Conservation (phyloP, 2,888 invertebrate species). For the Alloscopus bannaensis region DNA sequence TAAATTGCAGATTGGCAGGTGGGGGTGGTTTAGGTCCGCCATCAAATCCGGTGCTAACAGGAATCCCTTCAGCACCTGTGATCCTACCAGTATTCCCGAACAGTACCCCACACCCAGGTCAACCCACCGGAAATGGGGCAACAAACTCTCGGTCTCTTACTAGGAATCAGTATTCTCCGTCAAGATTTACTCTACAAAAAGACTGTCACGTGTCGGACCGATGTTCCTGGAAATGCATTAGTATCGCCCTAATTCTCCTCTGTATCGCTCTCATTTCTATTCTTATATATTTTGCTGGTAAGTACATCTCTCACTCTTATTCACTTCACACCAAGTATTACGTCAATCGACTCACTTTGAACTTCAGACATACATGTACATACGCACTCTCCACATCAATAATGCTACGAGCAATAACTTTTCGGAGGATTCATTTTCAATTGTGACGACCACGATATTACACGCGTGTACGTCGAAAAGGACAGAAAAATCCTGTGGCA, state of each 20-base stretch:
- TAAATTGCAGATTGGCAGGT: slow-evolving; percentile 72
- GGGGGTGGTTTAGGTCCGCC: slow-evolving; percentile 65
- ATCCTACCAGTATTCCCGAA: slow-evolving; percentile 93
- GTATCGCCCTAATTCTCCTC: slow-evolving; percentile 93
- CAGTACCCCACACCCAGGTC: slow-evolving; percentile 79
- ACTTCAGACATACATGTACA: too few relatives aligned
- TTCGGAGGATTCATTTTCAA: too few relatives aligned
- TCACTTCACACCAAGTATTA: too few relatives aligned
- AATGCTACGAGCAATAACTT: too few relatives aligned
- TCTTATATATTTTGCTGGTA: slow-evolving; percentile 96
- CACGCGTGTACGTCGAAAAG: too few relatives aligned
- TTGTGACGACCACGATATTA: too few relatives aligned
- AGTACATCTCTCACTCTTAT: slow-evolving; percentile 75
- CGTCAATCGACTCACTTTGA: too few relatives aligned
- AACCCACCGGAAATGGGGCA: slow-evolving; percentile 81
- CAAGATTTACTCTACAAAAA: slow-evolving; percentile 95
- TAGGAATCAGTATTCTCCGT: slow-evolving; percentile 92
- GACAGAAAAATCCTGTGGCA: too few relatives aligned
- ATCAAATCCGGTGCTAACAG: slow-evolving; percentile 70
- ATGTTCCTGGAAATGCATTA: slow-evolving; percentile 97
- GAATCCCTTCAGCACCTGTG: slow-evolving; percentile 79
- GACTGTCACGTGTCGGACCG: slow-evolving; percentile 87
- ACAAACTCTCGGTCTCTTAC: slow-evolving; percentile 74
- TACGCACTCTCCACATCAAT: too few relatives aligned
- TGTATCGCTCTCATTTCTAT: slow-evolving; percentile 93